These are phyloP conservation scores for Abramis brama DNA, from an alignment of 2,113 vertebrate genomes.

Conservation along the genomic window DNA sequence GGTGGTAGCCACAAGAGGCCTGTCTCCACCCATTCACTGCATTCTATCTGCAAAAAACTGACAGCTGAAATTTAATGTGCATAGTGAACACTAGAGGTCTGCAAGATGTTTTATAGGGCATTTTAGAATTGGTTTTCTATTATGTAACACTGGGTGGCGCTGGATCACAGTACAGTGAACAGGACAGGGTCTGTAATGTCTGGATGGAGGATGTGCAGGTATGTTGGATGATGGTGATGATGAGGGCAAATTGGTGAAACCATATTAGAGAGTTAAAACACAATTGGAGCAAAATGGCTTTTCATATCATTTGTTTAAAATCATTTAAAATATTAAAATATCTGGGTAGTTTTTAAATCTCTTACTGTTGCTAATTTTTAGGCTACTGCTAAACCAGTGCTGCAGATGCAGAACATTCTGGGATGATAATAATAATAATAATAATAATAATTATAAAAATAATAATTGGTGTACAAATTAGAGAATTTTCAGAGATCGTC, in stretches of 20 bases:
- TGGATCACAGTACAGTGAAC: slow-evolving; percentile 14
- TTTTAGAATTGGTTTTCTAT: neutral
- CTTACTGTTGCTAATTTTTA: no score
- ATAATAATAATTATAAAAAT: neutral
- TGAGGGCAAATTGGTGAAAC: neutral
- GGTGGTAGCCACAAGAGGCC: neutral
- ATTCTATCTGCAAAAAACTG: neutral
- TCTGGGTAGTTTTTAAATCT: neutral
- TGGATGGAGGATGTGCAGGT: neutral
- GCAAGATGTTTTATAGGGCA: neutral
- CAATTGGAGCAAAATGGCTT: neutral
- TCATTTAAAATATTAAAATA: neutral
- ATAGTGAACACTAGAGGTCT: neutral
- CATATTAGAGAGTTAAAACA: neutral
- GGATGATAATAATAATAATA: neutral
- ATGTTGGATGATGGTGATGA: neutral
- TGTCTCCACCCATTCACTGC: neutral
- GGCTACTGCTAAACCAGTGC: neutral
- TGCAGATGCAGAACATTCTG: neutral
- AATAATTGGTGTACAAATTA: neutral
- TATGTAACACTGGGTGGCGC: slow-evolving; percentile 11
- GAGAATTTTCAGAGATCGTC: neutral
- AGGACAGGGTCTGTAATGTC: neutral
- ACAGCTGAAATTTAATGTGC: neutral
- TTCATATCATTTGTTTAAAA: neutral